These are phyloP conservation scores for Cirrhinus mrigala DNA, from an alignment of 2,797 vertebrate genomes.

Conservation along the genomic window DNA sequence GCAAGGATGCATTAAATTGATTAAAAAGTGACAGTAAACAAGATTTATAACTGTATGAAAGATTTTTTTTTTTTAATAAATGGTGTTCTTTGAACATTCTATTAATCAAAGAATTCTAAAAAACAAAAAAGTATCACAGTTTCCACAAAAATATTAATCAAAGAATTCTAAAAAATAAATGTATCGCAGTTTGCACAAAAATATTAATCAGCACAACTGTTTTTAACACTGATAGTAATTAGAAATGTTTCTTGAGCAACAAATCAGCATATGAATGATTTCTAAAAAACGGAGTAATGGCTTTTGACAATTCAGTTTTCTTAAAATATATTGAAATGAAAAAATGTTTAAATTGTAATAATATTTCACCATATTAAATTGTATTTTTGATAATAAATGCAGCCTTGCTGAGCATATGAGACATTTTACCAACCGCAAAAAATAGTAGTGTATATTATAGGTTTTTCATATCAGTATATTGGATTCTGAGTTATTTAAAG, in stretches of 20 bases:
- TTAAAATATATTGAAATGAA: neutral
- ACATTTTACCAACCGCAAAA: neutral
- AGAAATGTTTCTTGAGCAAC: neutral
- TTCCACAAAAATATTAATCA: neutral
- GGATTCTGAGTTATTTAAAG: neutral
- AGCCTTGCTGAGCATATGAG: neutral
- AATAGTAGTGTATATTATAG: neutral
- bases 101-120: neutral
- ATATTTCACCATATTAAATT: neutral
- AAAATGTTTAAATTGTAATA: neutral
- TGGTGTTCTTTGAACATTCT: neutral
- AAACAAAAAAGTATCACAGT: neutral
- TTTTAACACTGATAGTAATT: neutral
- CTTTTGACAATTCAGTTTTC: neutral
- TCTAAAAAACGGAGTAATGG: neutral
- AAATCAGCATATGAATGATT: neutral
- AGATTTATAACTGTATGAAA: neutral
- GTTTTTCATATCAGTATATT: neutral
- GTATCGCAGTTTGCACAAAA: neutral
- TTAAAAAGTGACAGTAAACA: neutral
- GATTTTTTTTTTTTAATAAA: neutral
- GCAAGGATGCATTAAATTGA: neutral
- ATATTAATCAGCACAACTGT: neutral
- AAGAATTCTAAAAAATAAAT: no score
- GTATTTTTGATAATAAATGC: neutral